Evolutionary conservation across 2,888 invertebrate species (phyloP).

Genomic region (Andrena hattorfiana): DNA sequence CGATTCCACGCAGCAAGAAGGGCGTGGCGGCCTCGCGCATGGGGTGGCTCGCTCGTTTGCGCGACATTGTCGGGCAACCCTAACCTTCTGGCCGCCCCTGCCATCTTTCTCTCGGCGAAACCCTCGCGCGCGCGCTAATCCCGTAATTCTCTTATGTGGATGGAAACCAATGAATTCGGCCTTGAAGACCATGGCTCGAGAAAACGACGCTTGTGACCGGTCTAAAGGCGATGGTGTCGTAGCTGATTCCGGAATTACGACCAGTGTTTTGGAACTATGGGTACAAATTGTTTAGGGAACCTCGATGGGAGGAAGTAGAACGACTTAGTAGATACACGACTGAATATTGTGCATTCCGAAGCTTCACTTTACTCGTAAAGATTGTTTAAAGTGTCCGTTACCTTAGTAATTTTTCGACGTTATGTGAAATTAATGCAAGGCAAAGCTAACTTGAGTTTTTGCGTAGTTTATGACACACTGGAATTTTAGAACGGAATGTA

Average conservation of each 20-base stretch:
- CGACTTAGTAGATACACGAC: neutral
- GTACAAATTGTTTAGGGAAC: constrained; percentile 8
- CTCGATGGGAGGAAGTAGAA: neutral
- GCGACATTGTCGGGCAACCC: constrained; percentile 81
- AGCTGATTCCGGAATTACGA: constrained; percentile 13
- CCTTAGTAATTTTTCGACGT: too few relatives aligned
- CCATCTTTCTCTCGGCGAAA: constrained; percentile 52
- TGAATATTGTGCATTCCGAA: neutral
- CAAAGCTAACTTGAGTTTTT: too few relatives aligned
- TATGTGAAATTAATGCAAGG: too few relatives aligned
- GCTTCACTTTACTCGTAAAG: neutral
- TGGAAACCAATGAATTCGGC: constrained; percentile 58
- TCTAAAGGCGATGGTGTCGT: constrained; percentile 2
- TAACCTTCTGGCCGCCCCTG: constrained; percentile 55
- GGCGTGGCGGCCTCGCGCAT: constrained; percentile 80
- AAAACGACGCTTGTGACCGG: constrained; percentile 43
- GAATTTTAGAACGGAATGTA: too few relatives aligned
- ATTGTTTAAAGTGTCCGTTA: too few relatives aligned
- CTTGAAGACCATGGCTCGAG: constrained; percentile 48
- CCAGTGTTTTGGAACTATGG: neutral
- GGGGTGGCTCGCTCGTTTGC: constrained; percentile 80
- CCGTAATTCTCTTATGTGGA: constrained; percentile 67
- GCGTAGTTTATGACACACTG: too few relatives aligned
- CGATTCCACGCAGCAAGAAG: constrained; percentile 79
- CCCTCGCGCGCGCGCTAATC: constrained; percentile 60